A percentile compares a stretch with the other conserved stretches of the same genome.
Conservation (phyloP, 2,113 vertebrate genomes). For the Paradisaea rubra region DNA sequence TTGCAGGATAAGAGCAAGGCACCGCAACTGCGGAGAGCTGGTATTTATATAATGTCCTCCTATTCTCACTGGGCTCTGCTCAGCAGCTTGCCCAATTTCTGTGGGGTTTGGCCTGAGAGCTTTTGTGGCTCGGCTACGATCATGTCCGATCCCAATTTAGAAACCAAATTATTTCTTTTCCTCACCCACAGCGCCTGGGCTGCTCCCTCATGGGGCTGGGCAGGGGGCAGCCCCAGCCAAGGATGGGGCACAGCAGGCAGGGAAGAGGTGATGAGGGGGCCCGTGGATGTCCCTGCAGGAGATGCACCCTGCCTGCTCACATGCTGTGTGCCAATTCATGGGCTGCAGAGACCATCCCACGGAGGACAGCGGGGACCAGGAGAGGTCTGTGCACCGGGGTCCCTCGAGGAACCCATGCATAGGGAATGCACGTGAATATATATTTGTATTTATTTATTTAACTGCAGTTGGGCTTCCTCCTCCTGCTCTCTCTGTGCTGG, state of each 20-base stretch:
- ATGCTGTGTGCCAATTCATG: rapidly evolving
- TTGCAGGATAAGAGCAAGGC: conserved; percentile 25
- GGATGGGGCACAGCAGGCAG: no score
- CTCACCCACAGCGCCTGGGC: not conserved
- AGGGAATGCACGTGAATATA: not conserved
- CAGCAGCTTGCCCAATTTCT: not conserved
- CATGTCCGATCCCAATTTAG: conserved; percentile 2
- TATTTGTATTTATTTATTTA: not conserved
- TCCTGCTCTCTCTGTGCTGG: not conserved
- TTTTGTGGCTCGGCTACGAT: not conserved
- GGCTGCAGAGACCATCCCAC: not conserved
- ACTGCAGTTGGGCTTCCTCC: not conserved
- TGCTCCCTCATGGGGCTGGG: not conserved
- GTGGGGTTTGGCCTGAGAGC: not conserved
- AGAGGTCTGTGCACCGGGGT: not conserved
- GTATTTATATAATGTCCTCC: not conserved
- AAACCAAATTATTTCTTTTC: conserved; percentile 35
- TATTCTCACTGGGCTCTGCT: not conserved
- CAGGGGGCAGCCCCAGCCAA: not conserved
- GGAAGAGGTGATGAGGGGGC: no score
- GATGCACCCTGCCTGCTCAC: not conserved
- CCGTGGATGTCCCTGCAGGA: not conserved
- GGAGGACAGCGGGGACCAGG: not conserved
- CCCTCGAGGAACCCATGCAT: rapidly evolving
- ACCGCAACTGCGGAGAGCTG: not conserved